Evolutionary conservation across 2,113 vertebrate genomes (phyloP).

Genomic region (Aldabrachelys gigantea): DNA sequence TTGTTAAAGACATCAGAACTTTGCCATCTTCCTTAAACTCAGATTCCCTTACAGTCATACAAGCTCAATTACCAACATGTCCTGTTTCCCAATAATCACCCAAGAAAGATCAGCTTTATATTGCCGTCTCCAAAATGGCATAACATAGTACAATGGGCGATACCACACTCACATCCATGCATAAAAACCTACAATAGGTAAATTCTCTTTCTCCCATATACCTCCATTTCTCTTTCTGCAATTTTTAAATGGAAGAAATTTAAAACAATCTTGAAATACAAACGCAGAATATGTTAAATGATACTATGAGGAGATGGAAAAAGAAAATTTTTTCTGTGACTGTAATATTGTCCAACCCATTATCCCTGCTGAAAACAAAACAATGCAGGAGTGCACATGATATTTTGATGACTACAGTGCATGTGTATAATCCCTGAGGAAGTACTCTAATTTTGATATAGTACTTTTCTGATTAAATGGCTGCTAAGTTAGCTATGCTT

Average conservation of each 20-base stretch:
- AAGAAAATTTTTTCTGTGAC: not conserved
- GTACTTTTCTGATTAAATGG: not conserved
- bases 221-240: not conserved
- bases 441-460: not conserved
- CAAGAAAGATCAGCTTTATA: not conserved
- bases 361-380: not conserved
- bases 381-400: not conserved
- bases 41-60: not conserved
- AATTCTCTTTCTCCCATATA: not conserved
- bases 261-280: not conserved
- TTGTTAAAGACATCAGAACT: not conserved
- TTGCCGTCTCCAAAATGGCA: not conserved
- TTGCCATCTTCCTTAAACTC: not conserved
- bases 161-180: not conserved
- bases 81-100: not conserved
- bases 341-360: not conserved
- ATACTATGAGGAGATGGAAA: not conserved
- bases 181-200: not conserved
- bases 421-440: fast-evolving
- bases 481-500: conserved; percentile 7
- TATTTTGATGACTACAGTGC: not conserved
- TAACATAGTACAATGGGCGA: not conserved
- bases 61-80: not conserved
- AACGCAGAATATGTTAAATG: not conserved
- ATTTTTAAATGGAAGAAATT: not conserved